These are phyloP conservation scores for Nowickia ferox DNA, from an alignment of 2,888 invertebrate genomes.

Conservation along the genomic window DNA sequence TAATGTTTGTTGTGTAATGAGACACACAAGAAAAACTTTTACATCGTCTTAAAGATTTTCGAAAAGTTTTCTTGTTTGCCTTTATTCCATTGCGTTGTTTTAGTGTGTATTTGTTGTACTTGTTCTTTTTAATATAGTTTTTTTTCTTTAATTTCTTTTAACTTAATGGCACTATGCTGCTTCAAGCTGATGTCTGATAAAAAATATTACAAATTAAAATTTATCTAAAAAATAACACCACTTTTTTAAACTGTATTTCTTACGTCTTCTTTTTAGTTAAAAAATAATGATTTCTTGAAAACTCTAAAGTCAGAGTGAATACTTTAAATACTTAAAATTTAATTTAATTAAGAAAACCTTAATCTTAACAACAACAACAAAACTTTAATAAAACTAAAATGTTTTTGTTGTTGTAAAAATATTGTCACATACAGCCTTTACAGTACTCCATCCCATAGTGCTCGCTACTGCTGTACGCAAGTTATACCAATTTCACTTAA, in stretches of 20 bases:
- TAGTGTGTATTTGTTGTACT: background rate
- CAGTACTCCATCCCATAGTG: background rate
- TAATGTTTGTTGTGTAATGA: too few relatives aligned
- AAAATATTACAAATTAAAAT: too few relatives aligned
- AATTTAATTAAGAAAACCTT: too few relatives aligned
- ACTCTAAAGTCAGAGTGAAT: too few relatives aligned
- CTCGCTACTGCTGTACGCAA: background rate
- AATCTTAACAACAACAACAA: too few relatives aligned
- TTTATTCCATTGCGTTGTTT: background rate
- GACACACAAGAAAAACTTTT: slow-evolving; percentile 35
- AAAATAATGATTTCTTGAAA: too few relatives aligned
- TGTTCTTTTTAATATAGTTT: background rate
- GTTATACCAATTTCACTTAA: background rate
- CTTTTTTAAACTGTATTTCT: too few relatives aligned
- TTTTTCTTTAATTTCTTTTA: background rate
- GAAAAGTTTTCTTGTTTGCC: background rate
- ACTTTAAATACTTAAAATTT: too few relatives aligned
- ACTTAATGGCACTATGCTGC: background rate
- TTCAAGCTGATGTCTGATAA: background rate
- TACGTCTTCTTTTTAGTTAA: too few relatives aligned
- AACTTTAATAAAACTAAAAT: too few relatives aligned
- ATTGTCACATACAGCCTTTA: background rate
- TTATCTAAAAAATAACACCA: too few relatives aligned
- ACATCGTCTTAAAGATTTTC: slow-evolving; percentile 13
- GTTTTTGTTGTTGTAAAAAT: too few relatives aligned